Percentiles rank a stretch among this genome's conserved stretches.
These are phyloP conservation scores for Apogon hyalosoma DNA, from an alignment of 2,797 vertebrate species.

Conservation along the genomic window DNA sequence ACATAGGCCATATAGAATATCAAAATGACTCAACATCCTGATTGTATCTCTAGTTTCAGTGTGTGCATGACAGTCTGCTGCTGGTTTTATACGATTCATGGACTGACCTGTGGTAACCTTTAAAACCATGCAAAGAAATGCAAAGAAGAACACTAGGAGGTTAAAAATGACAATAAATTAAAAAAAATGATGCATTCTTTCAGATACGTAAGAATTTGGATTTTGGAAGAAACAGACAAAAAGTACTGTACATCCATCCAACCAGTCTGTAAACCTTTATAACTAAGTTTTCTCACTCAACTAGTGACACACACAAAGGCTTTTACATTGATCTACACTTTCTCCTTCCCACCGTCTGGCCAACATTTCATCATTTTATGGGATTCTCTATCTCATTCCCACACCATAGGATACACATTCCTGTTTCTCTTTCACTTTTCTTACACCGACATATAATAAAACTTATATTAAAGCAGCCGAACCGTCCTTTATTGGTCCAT, in stretches of 20 bases:
- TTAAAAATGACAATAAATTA: too few relatives aligned
- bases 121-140: too few relatives aligned
- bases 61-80: too few relatives aligned
- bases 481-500: conserved; percentile 6
- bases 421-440: conserved; percentile 51
- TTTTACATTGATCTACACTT: background rate
- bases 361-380: background rate
- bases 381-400: conserved; percentile 11
- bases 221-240: too few relatives aligned
- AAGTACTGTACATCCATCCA: background rate
- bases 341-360: background rate
- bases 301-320: background rate
- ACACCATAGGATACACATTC: background rate
- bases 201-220: too few relatives aligned
- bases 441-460: conserved; percentile 40
- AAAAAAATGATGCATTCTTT: too few relatives aligned
- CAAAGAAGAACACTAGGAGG: too few relatives aligned
- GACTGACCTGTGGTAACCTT: too few relatives aligned
- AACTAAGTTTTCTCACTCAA: conserved; percentile 4
- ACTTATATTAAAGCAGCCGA: conserved; percentile 18
- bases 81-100: too few relatives aligned
- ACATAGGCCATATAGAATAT: conserved; percentile 7
- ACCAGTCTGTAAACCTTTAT: background rate
- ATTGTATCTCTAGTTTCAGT: background rate
- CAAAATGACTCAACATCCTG: conserved; percentile 6